These are phyloP conservation scores for Natrix natrix DNA, from an alignment of 2,797 vertebrate genomes.

Conservation along the genomic window DNA sequence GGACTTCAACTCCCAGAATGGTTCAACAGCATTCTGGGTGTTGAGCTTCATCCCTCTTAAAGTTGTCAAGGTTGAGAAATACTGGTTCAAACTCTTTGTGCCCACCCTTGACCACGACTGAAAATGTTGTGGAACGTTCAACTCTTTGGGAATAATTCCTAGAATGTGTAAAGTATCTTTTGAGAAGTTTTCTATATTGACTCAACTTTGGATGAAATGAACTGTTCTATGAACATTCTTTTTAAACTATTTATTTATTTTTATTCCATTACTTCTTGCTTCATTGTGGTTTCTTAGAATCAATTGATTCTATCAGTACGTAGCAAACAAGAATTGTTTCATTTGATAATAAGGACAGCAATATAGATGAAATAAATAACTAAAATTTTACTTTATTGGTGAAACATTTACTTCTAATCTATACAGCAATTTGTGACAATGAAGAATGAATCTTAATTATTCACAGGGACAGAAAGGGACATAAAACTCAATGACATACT, in stretches of 20 bases:
- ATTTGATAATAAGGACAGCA: not conserved
- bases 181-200: not conserved
- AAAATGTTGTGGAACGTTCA: not conserved
- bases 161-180: not conserved
- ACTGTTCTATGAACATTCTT: not conserved
- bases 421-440: not conserved
- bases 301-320: not conserved
- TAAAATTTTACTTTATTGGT: not conserved
- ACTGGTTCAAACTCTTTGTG: not conserved
- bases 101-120: not conserved
- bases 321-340: not conserved
- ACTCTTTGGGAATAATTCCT: not conserved
- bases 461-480: constrained; percentile 11
- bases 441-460: not conserved
- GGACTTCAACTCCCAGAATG: not conserved
- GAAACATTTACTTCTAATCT: not conserved
- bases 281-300: not conserved
- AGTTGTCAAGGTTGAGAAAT: not conserved
- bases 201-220: not conserved
- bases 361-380: not conserved
- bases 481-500: not conserved
- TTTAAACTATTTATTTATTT: not conserved
- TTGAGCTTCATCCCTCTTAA: not conserved
- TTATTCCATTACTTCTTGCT: not conserved
- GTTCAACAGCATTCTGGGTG: not conserved